phyloP scores from a whole-genome alignment of 2,888 invertebrate species.

The Epistrophe grossulariae region DNA sequence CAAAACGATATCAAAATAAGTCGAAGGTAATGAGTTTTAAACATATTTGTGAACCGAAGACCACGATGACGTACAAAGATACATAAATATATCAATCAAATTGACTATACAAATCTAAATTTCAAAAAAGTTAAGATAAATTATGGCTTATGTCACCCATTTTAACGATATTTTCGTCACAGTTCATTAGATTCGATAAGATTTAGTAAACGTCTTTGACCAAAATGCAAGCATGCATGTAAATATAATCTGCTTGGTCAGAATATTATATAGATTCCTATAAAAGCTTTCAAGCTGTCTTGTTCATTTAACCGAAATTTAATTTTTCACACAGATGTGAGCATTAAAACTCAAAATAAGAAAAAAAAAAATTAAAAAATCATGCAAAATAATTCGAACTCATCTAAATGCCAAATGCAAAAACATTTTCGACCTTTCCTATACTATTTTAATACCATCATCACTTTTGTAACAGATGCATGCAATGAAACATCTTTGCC shows the following conservation, averaged over 20 bases:
- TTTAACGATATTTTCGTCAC: background rate
- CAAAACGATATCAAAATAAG: too few relatives aligned
- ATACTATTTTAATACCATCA: slow-evolving; percentile 15
- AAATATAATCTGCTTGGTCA: slow-evolving; percentile 2
- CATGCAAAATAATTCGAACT: slow-evolving; percentile 15
- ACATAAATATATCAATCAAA: too few relatives aligned
- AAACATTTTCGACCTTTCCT: slow-evolving; percentile 1
- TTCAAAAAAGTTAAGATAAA: too few relatives aligned
- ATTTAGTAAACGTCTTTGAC: background rate
- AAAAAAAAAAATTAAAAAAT: background rate
- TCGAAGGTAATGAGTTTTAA: too few relatives aligned
- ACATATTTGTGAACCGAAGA: too few relatives aligned
- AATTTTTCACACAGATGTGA: slow-evolving; percentile 14
- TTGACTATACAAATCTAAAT: too few relatives aligned
- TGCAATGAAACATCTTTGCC: background rate
- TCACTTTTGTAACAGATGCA: slow-evolving; percentile 33
- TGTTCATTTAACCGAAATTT: slow-evolving; percentile 9
- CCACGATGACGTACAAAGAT: too few relatives aligned
- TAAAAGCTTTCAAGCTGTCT: background rate
- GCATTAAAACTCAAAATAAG: background rate
- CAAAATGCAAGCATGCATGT: background rate
- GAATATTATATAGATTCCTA: background rate
- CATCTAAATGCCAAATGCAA: background rate
- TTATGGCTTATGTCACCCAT: background rate
- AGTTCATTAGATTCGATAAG: background rate